Percentiles rank a stretch among this genome's conserved stretches.
Evolutionary conservation across 2,797 vertebrate genomes (phyloP).

Genomic region (Pseudotriccus pelzelni): DNA sequence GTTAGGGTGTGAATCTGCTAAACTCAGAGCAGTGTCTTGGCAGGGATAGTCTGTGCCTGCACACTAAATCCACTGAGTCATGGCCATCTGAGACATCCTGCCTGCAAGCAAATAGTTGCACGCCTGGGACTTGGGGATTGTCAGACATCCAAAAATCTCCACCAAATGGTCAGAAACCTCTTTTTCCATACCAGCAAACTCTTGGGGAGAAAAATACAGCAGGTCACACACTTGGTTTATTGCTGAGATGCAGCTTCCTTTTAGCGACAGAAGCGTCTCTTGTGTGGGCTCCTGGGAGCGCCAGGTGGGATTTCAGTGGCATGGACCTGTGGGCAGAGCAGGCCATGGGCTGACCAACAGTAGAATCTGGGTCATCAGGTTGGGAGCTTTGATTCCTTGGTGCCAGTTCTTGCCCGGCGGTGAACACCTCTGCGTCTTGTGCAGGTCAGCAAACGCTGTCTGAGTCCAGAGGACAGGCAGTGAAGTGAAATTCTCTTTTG

Average conservation of each 20-base stretch:
- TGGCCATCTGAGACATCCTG: background rate
- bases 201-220: background rate
- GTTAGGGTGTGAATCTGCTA: rapidly evolving
- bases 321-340: background rate
- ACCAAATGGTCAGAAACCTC: background rate
- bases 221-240: background rate
- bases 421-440: background rate
- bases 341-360: background rate
- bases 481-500: background rate
- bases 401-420: background rate
- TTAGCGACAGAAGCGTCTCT: background rate
- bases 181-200: background rate
- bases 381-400: background rate
- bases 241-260: background rate
- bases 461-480: background rate
- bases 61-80: rapidly evolving
- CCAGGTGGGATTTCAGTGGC: background rate
- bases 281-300: background rate
- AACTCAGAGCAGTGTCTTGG: rapidly evolving
- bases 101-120: background rate
- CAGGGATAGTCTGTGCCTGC: background rate
- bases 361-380: background rate
- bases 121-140: background rate
- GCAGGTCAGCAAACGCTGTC: background rate
- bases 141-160: background rate